These are phyloP conservation scores for Paradisaea rubra DNA, from an alignment of 2,113 vertebrate species.

Conservation along the genomic window DNA sequence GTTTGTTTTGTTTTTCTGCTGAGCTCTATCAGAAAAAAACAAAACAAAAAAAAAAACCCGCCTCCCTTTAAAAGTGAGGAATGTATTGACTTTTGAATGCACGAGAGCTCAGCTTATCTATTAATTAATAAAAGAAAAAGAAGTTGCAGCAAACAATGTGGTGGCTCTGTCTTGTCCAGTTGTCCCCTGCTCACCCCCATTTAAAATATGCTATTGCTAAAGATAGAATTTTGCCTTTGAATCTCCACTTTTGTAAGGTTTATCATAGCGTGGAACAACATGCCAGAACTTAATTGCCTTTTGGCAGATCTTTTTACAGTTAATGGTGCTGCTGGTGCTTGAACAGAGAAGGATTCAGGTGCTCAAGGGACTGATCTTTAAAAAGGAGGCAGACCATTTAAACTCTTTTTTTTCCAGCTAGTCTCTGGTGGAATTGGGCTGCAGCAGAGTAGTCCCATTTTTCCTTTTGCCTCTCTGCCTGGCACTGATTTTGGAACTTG, in stretches of 20 bases:
- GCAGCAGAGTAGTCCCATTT: background rate
- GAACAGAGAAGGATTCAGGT: background rate
- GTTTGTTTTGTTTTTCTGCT: background rate
- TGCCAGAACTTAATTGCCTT: background rate
- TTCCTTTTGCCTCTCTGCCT: background rate
- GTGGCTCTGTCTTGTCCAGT: background rate
- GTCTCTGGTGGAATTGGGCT: background rate
- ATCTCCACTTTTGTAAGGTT: background rate
- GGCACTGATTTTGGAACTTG: background rate
- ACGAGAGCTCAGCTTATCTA: background rate
- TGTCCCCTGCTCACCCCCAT: background rate
- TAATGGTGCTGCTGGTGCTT: background rate
- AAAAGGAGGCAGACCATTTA: background rate
- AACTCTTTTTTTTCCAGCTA: background rate
- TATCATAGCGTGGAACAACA: accelerated
- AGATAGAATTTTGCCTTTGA: background rate
- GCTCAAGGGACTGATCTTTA: background rate
- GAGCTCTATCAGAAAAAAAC: background rate
- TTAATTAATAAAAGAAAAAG: background rate
- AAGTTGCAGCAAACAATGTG: background rate
- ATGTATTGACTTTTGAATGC: background rate
- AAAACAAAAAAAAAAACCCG: background rate
- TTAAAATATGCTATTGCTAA: background rate
- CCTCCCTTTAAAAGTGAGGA: background rate
- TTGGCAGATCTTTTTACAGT: background rate